phyloP scores from a whole-genome alignment of 2,797 vertebrate genomes.

The Alosa sapidissima region DNA sequence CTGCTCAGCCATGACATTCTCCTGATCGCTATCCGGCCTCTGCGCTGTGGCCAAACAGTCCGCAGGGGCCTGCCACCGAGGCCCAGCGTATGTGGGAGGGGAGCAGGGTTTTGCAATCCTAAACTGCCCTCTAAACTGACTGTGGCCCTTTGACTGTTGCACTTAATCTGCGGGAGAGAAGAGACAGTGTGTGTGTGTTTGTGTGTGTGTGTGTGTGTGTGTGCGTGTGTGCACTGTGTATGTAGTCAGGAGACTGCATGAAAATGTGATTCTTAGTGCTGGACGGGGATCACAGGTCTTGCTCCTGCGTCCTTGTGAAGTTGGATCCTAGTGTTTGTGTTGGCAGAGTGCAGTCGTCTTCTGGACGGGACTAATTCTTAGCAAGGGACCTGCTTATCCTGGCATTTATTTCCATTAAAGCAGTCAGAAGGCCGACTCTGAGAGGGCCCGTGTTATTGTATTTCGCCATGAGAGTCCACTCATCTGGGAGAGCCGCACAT shows the following conservation, averaged over 20 bases:
- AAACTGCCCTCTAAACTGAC: conserved; percentile 23
- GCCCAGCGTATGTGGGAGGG: conserved; percentile 41
- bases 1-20: conserved; percentile 49
- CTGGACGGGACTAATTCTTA: conserved; percentile 60
- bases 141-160: conserved; percentile 32
- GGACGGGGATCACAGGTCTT: conserved; percentile 63
- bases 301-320: conserved; percentile 55
- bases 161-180: conserved; percentile 37
- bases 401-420: conserved; percentile 57
- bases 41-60: conserved; percentile 32
- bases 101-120: conserved; percentile 38
- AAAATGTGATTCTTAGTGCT: conserved; percentile 56
- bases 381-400: conserved; percentile 55
- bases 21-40: conserved; percentile 41
- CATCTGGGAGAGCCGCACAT: not conserved
- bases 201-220: not conserved
- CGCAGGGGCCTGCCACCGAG: conserved; percentile 20
- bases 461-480: not conserved
- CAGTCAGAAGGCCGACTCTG: no score
- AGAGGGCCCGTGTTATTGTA: conserved; percentile 11
- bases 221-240: not conserved
- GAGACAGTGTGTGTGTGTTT: conserved; percentile 31
- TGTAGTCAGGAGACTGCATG: conserved; percentile 48
- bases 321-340: conserved; percentile 64
- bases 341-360: conserved; percentile 58